Conservation (phyloP, 2,113 vertebrate species). For the Stercorarius parasiticus region DNA sequence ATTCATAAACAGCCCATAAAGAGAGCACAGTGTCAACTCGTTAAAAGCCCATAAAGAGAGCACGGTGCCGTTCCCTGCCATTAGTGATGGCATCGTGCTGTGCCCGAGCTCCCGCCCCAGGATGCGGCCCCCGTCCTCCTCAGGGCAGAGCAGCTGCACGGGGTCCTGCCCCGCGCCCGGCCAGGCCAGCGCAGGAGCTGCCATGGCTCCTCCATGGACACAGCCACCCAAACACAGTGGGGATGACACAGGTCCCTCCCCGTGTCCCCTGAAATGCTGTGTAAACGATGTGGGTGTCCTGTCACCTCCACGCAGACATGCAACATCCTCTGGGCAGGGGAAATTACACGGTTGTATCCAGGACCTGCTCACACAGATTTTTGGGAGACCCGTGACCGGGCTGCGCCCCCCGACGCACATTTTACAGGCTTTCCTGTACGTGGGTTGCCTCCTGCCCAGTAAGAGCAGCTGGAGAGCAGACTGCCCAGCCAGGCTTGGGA, state of each 20-base stretch:
- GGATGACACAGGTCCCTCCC: background rate
- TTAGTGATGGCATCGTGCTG: accelerated
- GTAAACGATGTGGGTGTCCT: accelerated
- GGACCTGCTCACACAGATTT: background rate
- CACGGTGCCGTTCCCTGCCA: accelerated
- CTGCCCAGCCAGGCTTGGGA: accelerated
- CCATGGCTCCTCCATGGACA: accelerated
- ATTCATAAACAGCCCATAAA: background rate
- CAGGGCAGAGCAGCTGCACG: accelerated
- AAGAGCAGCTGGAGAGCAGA: accelerated
- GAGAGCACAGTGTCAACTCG: background rate
- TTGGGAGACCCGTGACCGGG: accelerated
- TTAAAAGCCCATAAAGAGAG: accelerated
- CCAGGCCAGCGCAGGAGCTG: accelerated
- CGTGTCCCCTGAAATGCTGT: accelerated
- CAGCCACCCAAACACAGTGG: background rate
- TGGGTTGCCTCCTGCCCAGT: accelerated
- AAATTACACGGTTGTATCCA: accelerated
- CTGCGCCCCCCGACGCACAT: accelerated
- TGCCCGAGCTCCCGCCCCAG: accelerated
- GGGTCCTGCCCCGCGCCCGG: accelerated
- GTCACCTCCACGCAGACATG: accelerated
- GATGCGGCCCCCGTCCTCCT: background rate
- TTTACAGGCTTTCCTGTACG: accelerated
- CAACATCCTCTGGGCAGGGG: background rate